Conservation (phyloP, 2,113 vertebrate genomes). For the Atlantisia rogersi region DNA sequence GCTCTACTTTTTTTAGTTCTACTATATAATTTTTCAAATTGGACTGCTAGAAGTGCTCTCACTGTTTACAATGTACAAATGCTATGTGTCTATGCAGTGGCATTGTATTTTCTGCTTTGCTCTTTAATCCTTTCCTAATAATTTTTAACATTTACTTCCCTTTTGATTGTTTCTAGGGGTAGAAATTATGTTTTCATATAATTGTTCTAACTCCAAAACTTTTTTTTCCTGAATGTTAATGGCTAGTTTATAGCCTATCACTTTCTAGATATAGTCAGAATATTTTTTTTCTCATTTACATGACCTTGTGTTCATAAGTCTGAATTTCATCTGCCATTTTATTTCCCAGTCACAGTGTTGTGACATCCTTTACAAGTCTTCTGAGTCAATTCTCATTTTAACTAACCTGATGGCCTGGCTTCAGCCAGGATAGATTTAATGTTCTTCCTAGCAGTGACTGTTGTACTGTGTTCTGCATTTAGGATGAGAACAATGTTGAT, state of each 20-base stretch:
- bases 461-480: too few relatives aligned
- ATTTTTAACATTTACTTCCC: background rate
- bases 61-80: background rate
- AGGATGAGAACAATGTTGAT: too few relatives aligned
- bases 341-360: background rate
- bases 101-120: background rate
- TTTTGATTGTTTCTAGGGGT: background rate
- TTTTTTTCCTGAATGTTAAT: background rate
- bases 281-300: background rate
- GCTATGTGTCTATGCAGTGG: background rate
- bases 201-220: background rate
- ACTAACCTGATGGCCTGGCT: background rate
- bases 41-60: background rate
- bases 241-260: background rate
- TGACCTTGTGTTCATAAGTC: background rate
- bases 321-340: slow-evolving; percentile 1
- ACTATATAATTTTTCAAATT: background rate
- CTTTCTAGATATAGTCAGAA: background rate
- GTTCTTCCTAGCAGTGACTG: too few relatives aligned
- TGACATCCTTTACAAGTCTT: background rate
- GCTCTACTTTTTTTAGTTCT: background rate
- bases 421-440: too few relatives aligned
- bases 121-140: background rate
- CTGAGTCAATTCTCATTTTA: background rate
- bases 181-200: background rate